phyloP scores from a whole-genome alignment of 1,140 invertebrate genomes.

The Drosophila ananassae region DNA sequence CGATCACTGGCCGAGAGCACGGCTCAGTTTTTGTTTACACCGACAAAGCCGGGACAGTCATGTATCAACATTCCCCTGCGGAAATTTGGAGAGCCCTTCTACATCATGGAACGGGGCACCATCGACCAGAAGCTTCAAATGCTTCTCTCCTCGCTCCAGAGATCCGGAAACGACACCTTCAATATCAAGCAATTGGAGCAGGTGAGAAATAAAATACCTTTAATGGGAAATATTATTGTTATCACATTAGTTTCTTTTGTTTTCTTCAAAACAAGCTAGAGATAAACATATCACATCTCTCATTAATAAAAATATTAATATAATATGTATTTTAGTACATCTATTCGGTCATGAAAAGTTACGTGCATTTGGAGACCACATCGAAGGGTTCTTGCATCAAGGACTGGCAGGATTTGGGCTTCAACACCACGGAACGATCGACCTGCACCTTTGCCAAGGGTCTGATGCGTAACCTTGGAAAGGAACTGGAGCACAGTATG shows the following conservation, averaged over 20 bases:
- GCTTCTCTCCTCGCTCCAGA: constrained; percentile 54
- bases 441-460: constrained; percentile 85
- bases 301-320: neutral
- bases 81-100: constrained; percentile 72
- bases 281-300: too few relatives aligned
- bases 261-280: too few relatives aligned
- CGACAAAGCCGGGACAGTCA: constrained; percentile 63
- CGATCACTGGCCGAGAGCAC: constrained; percentile 68
- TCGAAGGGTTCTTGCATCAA: constrained; percentile 76
- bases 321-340: constrained; percentile 62
- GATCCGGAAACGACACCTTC: constrained; percentile 50
- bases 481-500: constrained; percentile 69
- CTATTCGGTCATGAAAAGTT: constrained; percentile 77
- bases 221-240: too few relatives aligned
- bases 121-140: constrained; percentile 75
- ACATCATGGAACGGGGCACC: constrained; percentile 73
- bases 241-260: too few relatives aligned
- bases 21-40: constrained; percentile 72
- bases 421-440: constrained; percentile 85
- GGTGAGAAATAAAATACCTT: constrained; percentile 19
- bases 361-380: constrained; percentile 67
- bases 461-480: constrained; percentile 78
- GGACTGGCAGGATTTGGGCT: constrained; percentile 85
- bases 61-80: constrained; percentile 56
- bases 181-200: constrained; percentile 75